Conservation (phyloP, 2,797 vertebrate genomes). For the Valencia hispanica region DNA sequence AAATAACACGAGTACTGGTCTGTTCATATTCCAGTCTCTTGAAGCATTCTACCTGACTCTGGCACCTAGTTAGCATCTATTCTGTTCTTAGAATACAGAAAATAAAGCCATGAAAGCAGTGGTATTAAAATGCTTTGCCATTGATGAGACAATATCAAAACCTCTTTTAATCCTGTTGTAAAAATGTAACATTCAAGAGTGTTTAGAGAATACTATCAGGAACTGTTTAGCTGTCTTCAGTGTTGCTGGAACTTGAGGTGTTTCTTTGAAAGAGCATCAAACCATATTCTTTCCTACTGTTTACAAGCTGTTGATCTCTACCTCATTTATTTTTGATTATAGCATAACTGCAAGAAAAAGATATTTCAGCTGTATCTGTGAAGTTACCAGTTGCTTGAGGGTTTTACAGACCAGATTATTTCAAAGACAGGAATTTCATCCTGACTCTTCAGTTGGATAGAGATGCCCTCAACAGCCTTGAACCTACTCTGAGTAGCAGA, state of each 20-base stretch:
- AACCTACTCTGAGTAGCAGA: conserved; percentile 44
- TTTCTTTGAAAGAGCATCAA: neutral
- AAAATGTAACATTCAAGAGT: neutral
- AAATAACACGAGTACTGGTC: neutral
- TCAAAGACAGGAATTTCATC: neutral
- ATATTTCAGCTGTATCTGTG: neutral
- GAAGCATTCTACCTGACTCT: neutral
- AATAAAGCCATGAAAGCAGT: neutral
- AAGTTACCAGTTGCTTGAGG: neutral
- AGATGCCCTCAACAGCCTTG: conserved; percentile 41
- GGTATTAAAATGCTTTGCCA: neutral
- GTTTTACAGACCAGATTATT: neutral
- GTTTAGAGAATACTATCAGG: neutral
- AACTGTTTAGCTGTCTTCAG: neutral
- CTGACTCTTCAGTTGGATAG: conserved; percentile 30
- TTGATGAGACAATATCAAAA: neutral
- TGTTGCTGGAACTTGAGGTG: neutral
- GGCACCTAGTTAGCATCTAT: neutral
- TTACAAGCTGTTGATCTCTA: neutral
- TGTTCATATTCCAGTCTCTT: neutral
- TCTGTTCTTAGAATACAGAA: neutral
- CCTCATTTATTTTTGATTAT: neutral
- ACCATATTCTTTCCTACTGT: neutral
- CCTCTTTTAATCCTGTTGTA: neutral
- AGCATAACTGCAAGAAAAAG: neutral